Evolutionary conservation across 2,113 vertebrate genomes (phyloP), one percentile per base, ranked within the genome.

Genomic region (Spea multiplicata): DNA sequence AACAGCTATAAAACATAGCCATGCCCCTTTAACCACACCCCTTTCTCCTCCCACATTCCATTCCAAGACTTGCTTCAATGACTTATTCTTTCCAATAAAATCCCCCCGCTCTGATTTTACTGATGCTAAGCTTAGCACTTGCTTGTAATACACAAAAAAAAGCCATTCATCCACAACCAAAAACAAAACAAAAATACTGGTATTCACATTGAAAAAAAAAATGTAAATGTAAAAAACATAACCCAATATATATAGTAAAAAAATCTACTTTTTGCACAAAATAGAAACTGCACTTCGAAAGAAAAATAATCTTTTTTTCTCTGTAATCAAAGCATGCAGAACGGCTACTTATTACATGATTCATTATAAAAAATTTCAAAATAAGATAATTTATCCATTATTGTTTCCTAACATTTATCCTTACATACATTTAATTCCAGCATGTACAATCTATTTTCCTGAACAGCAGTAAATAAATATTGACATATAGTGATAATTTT

Each of bases 211-310:
- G 65, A 52, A 30, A 59, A 17, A 76, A 8, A 74, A 48, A 16
- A 48, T 74, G 55, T 45, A 30, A 30, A 30, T 75, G 17, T 66
- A 45, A 8, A 30, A 66, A 76, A 69, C 48, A 44, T 59, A 67
- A 67, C 2, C 2, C 6, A 7, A 52, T 52, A 10, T 12, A 47
- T 47, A 66, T 68, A 62, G n/a, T 16, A 77, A 70, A 77, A 77
- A 70, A 77, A 59, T 61, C 16, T 45, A 9, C 3, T 76, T 6
- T 69, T 49, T 47, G 75, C 53, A 65, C 75, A 77, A 77, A 77
- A 62, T 68, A 62, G 45, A 77, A n/a, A 16, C 67, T 71, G 75
- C 66, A 70, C 55, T 77, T 69, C 61, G 47, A 77, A 45, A 13
- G 57, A 69, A 76, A 62, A 17, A 69, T 76, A 8, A 8, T 45